phyloP scores from a whole-genome alignment of 2,113 vertebrate species.

The Columba livia region DNA sequence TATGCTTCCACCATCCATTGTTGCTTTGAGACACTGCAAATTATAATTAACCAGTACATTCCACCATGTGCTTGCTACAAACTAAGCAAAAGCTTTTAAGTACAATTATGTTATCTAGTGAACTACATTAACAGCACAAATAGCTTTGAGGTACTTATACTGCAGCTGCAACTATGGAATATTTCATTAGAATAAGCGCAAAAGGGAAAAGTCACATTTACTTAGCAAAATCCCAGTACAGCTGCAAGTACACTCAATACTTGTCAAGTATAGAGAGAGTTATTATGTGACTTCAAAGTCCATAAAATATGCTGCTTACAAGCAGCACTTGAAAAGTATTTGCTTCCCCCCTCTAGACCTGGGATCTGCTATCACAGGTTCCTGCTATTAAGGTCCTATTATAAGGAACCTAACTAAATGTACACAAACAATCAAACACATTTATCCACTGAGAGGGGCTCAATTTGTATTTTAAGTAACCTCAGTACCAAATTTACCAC shows the following conservation, averaged over 20 bases:
- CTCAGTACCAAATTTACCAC: neutral
- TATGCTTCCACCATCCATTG: neutral
- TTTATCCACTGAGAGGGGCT: neutral
- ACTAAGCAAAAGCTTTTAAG: neutral
- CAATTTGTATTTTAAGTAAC: neutral
- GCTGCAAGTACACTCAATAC: neutral
- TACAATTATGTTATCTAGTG: neutral
- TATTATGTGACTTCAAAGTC: constrained; percentile 21
- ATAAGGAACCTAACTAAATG: neutral
- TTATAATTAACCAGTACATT: neutral
- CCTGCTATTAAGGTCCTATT: neutral
- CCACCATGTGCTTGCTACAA: neutral
- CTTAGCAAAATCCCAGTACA: neutral
- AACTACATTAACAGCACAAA: neutral
- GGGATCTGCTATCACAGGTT: constrained; percentile 10
- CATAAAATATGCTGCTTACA: neutral
- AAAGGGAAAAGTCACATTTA: neutral
- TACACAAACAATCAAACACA: neutral
- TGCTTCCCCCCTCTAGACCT: neutral
- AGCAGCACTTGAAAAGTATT: constrained; percentile 1
- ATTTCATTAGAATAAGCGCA: neutral
- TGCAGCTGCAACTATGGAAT: neutral
- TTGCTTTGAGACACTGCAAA: neutral
- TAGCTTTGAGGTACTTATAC: neutral
- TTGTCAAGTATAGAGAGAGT: neutral